A percentile compares a stretch with the other conserved stretches of the same genome.
phyloP scores from a whole-genome alignment of 1,140 invertebrate genomes.

The Zeugodacus cucurbitae region DNA sequence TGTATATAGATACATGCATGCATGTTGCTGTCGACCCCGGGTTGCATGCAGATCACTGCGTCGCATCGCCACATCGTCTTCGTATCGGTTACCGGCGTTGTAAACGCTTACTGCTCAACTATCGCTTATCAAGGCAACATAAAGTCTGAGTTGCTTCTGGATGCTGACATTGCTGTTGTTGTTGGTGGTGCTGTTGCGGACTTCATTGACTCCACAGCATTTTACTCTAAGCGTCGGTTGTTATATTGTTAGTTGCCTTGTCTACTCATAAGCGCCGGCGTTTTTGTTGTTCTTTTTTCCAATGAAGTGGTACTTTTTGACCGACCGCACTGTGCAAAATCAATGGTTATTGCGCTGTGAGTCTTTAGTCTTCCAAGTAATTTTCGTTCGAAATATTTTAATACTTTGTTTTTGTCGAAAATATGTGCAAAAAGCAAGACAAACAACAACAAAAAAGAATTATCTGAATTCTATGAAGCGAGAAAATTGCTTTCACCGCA shows the following conservation, averaged over 20 bases:
- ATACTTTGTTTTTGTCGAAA: background rate
- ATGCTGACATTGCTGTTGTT: background rate
- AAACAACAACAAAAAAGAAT: background rate
- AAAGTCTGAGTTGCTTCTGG: background rate
- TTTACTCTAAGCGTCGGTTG: background rate
- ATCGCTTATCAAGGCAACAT: constrained; percentile 27
- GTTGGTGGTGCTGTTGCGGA: background rate
- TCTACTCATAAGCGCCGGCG: background rate
- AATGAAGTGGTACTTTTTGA: background rate
- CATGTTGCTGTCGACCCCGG: constrained; percentile 12
- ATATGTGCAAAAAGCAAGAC: background rate
- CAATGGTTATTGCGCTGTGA: background rate
- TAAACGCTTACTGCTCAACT: constrained; percentile 1
- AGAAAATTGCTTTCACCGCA: constrained; percentile 30
- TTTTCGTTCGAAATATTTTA: background rate
- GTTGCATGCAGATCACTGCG: constrained; percentile 12
- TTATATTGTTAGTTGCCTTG: background rate
- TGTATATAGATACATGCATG: background rate
- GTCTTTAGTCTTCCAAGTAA: background rate
- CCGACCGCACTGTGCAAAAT: background rate
- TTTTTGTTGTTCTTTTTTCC: background rate
- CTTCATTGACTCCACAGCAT: background rate
- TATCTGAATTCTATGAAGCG: background rate
- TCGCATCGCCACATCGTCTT: background rate
- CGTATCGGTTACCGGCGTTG: background rate